Conservation (phyloP, 64 coral and sea anemone genomes). For the Stichodactyla mertensii region DNA sequence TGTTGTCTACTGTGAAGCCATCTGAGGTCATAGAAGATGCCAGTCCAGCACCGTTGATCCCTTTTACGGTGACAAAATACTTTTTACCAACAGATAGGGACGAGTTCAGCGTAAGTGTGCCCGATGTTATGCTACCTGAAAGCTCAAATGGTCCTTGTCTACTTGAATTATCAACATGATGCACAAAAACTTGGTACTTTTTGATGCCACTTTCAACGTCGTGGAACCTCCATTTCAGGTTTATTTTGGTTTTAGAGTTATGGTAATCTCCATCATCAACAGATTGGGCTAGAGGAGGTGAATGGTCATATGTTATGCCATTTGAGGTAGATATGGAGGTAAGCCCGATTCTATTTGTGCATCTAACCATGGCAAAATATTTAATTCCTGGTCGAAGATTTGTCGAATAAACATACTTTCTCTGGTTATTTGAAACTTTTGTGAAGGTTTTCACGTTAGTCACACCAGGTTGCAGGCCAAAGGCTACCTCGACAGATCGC, state of each 20-base stretch:
- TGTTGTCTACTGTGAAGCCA: constrained; percentile 79
- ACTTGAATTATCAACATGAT: neutral
- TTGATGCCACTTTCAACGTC: constrained; percentile 71
- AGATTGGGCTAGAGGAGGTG: constrained; percentile 47
- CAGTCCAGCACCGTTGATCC: constrained; percentile 59
- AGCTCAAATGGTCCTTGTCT: constrained; percentile 57
- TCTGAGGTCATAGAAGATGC: constrained; percentile 36
- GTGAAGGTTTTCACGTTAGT: constrained; percentile 56
- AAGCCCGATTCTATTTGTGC: constrained; percentile 79
- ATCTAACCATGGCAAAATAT: constrained; percentile 85
- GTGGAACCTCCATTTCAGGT: constrained; percentile 54
- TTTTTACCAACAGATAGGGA: constrained; percentile 42
- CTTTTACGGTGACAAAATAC: constrained; percentile 78
- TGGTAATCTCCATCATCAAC: constrained; percentile 68
- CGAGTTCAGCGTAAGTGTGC: constrained; percentile 20
- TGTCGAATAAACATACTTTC: constrained; percentile 22
- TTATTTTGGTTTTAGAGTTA: constrained; percentile 32
- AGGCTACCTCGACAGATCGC: constrained; percentile 49
- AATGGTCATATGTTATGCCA: constrained; percentile 64
- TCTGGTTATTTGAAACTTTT: constrained; percentile 29
- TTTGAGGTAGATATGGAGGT: constrained; percentile 55
- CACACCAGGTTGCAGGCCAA: constrained; percentile 84
- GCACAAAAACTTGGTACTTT: constrained; percentile 39
- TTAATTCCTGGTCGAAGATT: constrained; percentile 57
- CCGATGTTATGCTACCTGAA: neutral